These are phyloP conservation scores for Melieria crassipennis DNA, from an alignment of 2,888 invertebrate genomes.

Conservation along the genomic window DNA sequence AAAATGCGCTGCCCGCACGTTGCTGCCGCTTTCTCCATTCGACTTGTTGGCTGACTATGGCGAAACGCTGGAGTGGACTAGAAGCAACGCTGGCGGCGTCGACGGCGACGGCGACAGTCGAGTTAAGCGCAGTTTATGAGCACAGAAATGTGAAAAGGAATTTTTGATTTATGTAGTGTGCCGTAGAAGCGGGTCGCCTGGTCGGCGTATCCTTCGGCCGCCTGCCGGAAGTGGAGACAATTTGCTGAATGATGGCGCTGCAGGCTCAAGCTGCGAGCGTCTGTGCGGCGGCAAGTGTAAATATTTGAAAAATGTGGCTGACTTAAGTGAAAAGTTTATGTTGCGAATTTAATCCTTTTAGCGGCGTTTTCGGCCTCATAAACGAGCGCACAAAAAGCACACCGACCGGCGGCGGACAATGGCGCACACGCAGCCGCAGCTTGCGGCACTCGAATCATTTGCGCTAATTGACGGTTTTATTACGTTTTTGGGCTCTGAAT, in stretches of 20 bases:
- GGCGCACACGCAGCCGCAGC: conserved; percentile 15
- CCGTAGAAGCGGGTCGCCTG: too few relatives aligned
- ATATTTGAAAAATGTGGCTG: not conserved
- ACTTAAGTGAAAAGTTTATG: conserved; percentile 23
- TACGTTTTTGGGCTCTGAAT: conserved; percentile 16
- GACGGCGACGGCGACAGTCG: not conserved
- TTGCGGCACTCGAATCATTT: conserved; percentile 15
- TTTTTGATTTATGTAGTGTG: conserved; percentile 29
- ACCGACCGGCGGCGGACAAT: conserved; percentile 16
- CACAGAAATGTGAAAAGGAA: conserved; percentile 20
- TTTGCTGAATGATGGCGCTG: conserved; percentile 21
- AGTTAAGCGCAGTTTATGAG: conserved; percentile 26
- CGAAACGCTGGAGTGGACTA: too few relatives aligned
- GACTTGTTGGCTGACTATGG: too few relatives aligned
- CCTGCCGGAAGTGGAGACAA: conserved; percentile 20
- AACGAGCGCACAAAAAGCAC: not conserved
- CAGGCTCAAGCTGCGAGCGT: not conserved
- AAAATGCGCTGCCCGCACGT: not conserved
- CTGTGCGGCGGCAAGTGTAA: not conserved
- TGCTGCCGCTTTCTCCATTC: too few relatives aligned
- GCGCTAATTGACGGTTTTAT: conserved; percentile 29
- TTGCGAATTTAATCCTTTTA: conserved; percentile 27
- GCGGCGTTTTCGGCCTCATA: not conserved
- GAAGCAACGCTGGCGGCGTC: too few relatives aligned
- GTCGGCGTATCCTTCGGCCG: not conserved